phyloP scores from a whole-genome alignment of 2,797 vertebrate species.

The Heliangelus exortis region DNA sequence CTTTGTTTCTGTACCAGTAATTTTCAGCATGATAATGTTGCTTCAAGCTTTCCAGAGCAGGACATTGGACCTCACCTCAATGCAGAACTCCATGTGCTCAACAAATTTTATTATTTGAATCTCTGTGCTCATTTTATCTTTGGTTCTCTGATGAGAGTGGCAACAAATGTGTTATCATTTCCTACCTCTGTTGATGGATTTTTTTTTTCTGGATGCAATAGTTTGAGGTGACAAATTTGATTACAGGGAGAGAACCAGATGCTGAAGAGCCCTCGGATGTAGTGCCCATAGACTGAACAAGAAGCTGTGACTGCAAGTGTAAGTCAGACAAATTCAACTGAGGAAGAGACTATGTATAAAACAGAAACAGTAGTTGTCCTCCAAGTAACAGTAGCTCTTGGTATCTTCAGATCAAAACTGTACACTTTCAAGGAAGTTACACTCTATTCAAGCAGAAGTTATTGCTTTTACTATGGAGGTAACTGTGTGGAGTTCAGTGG shows the following conservation, averaged over 20 bases:
- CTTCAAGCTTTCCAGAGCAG: neutral
- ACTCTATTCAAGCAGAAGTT: neutral
- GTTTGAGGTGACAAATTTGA: neutral
- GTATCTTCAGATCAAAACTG: neutral
- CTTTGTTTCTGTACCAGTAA: neutral
- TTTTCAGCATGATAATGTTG: neutral
- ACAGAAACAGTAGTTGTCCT: neutral
- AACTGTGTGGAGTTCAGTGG: neutral
- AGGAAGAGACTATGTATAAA: neutral
- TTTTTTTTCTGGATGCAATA: constrained; percentile 22
- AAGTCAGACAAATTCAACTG: neutral
- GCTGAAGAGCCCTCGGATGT: neutral
- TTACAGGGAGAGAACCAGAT: neutral
- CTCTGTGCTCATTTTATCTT: neutral
- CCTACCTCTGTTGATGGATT: neutral
- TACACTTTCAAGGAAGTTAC: neutral
- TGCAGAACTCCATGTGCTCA: neutral
- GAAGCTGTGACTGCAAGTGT: neutral
- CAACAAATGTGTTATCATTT: neutral
- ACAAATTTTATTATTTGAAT: constrained; percentile 10
- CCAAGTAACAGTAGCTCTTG: neutral
- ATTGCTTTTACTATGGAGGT: neutral
- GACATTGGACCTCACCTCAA: neutral
- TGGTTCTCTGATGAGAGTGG: neutral
- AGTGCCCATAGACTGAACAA: neutral